Evolutionary conservation across 2,797 vertebrate genomes (phyloP).

Genomic region (Stomatorhinus walkeri): DNA sequence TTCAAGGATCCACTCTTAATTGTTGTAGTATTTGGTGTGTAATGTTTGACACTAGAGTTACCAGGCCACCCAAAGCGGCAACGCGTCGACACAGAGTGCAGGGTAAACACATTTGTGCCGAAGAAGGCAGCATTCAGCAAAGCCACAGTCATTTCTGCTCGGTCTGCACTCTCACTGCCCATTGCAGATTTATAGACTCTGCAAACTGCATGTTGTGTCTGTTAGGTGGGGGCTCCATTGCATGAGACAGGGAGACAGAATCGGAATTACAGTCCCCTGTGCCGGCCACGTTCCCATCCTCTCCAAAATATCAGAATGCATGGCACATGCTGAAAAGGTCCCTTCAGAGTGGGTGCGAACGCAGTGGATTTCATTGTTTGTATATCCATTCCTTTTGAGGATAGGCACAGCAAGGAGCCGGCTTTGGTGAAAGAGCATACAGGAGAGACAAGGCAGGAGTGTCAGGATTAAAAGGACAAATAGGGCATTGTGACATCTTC

Average conservation of each 20-base stretch:
- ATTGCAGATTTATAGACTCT: not conserved
- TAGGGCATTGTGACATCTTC: conserved; percentile 12
- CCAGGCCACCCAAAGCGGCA: not conserved
- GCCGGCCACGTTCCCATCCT: not conserved
- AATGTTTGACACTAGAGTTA: not conserved
- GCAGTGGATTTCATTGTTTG: conserved; percentile 11
- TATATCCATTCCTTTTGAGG: not conserved
- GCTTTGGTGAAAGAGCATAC: not conserved
- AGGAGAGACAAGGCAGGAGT: not conserved
- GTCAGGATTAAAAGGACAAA: not conserved
- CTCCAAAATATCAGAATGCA: conserved; percentile 10
- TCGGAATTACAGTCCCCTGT: not conserved
- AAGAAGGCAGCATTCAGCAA: not conserved
- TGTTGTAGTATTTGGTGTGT: not conserved
- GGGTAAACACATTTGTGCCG: not conserved
- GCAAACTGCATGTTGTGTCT: not conserved
- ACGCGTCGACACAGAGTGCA: not conserved
- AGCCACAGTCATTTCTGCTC: not conserved
- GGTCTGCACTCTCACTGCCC: not conserved
- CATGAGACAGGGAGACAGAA: not conserved
- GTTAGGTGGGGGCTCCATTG: not conserved
- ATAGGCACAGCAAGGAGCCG: not conserved
- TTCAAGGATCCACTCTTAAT: conserved; percentile 20
- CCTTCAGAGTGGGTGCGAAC: not conserved
- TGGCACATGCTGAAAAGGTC: not conserved